phyloP scores from a whole-genome alignment of 2,797 vertebrate genomes.

The Lithobates pipiens region DNA sequence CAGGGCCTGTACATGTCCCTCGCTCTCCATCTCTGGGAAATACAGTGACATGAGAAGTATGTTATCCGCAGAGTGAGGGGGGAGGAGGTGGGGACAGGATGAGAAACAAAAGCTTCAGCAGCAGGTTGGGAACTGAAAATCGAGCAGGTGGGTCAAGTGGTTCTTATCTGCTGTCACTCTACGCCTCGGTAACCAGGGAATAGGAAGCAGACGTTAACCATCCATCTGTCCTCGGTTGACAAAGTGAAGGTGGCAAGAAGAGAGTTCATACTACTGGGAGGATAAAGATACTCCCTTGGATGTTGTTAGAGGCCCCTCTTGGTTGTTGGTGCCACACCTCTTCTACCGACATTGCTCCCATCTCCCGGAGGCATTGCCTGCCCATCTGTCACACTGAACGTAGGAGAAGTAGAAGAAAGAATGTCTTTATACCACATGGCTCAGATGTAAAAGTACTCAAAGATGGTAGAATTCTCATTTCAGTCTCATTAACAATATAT shows the following conservation, averaged over 20 bases:
- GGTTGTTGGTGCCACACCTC: not conserved
- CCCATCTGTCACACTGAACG: not conserved
- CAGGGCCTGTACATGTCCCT: conserved; percentile 21
- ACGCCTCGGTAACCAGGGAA: conserved; percentile 40
- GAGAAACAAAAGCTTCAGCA: conserved; percentile 22
- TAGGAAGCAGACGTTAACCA: conserved; percentile 29
- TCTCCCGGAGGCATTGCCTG: not conserved
- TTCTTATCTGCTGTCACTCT: conserved; percentile 44
- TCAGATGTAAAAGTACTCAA: no score
- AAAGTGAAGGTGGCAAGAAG: conserved; percentile 27
- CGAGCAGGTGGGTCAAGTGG: conserved; percentile 26
- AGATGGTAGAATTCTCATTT: no score
- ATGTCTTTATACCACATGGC: not conserved
- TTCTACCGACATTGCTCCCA: conserved; percentile 26
- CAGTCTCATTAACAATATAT: not conserved
- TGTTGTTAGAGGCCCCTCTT: not conserved
- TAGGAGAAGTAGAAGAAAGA: not conserved
- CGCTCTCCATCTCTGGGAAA: conserved; percentile 36
- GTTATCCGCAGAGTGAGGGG: not conserved
- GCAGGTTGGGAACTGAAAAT: conserved; percentile 12
- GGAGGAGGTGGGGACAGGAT: conserved; percentile 4
- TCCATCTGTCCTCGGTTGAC: conserved; percentile 48
- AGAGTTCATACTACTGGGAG: conserved; percentile 18
- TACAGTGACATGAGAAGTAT: conserved; percentile 29
- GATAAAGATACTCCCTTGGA: not conserved